Evolutionary conservation across 1,140 invertebrate genomes (phyloP).

Genomic region (Andricus grossulariae): DNA sequence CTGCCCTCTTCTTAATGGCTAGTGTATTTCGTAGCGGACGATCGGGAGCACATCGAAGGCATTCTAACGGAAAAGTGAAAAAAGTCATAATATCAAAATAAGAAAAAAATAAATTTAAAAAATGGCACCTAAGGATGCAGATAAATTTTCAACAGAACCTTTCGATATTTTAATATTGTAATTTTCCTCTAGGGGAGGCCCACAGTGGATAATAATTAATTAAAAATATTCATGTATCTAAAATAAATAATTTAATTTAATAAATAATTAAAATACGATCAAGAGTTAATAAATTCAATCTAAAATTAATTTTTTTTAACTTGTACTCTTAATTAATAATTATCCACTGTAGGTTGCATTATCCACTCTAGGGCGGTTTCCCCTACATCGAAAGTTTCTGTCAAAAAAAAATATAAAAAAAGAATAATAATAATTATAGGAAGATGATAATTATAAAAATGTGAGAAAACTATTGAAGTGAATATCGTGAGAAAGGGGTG

Average conservation of each 20-base stretch:
- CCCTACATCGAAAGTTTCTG: background rate
- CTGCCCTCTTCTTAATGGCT: background rate
- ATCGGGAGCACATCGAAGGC: slow-evolving; percentile 27
- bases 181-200: no score
- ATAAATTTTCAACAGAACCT: background rate
- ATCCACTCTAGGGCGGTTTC: no score
- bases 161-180: background rate
- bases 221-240: no score
- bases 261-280: no score
- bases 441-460: slow-evolving; percentile 33
- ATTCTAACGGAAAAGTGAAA: background rate
- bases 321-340: no score
- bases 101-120: background rate
- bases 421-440: no score
- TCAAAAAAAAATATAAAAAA: background rate
- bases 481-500: slow-evolving; percentile 12
- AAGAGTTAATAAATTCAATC: no score
- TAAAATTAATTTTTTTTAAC: no score
- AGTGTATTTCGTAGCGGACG: slow-evolving; percentile 7
- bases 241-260: no score
- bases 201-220: no score
- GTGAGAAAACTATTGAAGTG: slow-evolving; percentile 12
- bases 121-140: slow-evolving; percentile 22
- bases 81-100: background rate
- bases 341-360: no score